Evolutionary conservation across 1,140 invertebrate species (phyloP), one percentile per base, ranked within the genome.

Genomic region (Spodoptera frugiperda): DNA sequence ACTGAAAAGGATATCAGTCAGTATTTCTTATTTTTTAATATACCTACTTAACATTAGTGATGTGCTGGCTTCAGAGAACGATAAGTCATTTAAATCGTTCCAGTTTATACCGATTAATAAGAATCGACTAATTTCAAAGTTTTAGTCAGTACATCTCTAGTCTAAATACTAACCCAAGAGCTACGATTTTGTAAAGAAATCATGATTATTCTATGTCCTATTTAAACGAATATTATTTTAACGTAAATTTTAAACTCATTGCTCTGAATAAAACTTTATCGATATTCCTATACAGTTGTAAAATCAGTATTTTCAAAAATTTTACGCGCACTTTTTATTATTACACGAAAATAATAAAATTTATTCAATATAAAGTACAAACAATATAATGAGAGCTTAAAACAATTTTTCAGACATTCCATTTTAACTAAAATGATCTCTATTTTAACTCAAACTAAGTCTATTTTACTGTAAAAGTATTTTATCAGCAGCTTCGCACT

Each of bases 401-500:
- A 72, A 30, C n/a, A 33, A 63, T 54, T 17, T 65, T 53, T 63
- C 30, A 53, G n/a, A 63, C 72, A 75, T 75, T 75, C 72, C 72
- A 65, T 75, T 65, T 65, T 39, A 63, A 57, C 39, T n/a, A 75
- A 63, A 65, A 53, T 54, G 72, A 75, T 75, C 72, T 75, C 72
- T 63, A 65, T 75, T 75, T 63, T 65, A 75, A 63, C 39, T 19
- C 15, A 5, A 25, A 19, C 44, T 57, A 76, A 76, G 33, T 68
- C 49, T 76, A 68, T 67, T 68, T 76, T 76, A 67, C 49, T 76
- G 51, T 49, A 76, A 76, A 61, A 76, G 49, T 76, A 76, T 76
- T 76, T 75, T 75, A 63, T 54, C 21, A 65, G 39, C 53, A 68
- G 48, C 49, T 67, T 49, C 53, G 59, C 44, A 63, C 59, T 53